phyloP scores from a whole-genome alignment of 2,797 vertebrate genomes.

The Thaleichthys pacificus region DNA sequence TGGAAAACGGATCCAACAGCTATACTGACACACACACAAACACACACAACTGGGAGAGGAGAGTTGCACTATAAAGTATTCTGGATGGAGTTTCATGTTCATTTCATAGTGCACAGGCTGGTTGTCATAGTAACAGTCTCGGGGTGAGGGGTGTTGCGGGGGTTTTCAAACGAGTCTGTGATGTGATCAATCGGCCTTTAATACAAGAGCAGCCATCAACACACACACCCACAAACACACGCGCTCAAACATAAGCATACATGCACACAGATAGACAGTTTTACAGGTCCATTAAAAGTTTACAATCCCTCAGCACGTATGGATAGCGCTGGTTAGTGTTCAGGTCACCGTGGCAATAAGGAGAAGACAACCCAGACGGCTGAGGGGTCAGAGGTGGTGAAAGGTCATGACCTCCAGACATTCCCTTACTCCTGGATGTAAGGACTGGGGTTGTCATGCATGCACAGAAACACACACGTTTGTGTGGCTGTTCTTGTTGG shows the following conservation, averaged over 20 bases:
- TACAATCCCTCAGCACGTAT: slow-evolving; percentile 1
- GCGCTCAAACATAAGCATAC: neutral
- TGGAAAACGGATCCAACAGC: slow-evolving; percentile 28
- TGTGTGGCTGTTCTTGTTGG: too few relatives aligned
- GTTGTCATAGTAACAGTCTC: slow-evolving; percentile 26
- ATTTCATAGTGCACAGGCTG: slow-evolving; percentile 36
- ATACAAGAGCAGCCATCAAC: neutral
- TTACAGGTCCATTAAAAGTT: neutral
- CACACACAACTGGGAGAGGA: slow-evolving; percentile 8
- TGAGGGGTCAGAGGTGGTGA: neutral
- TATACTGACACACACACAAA: too few relatives aligned
- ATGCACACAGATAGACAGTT: neutral
- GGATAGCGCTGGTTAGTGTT: slow-evolving; percentile 1
- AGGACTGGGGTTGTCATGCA: neutral
- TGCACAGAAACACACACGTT: neutral
- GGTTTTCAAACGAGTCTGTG: slow-evolving; percentile 26
- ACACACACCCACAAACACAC: slow-evolving; percentile 9
- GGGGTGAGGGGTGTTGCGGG: slow-evolving; percentile 18
- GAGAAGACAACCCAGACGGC: slow-evolving; percentile 11
- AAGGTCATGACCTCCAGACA: slow-evolving; percentile 4
- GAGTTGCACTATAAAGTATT: slow-evolving; percentile 24
- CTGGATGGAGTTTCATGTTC: slow-evolving; percentile 18
- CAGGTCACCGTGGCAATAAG: neutral
- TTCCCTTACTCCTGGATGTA: neutral
- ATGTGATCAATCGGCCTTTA: slow-evolving; percentile 35